Base-by-base conservation (phyloP, 2,888 invertebrate genomes). In the Tenodera sinensis region DNA sequence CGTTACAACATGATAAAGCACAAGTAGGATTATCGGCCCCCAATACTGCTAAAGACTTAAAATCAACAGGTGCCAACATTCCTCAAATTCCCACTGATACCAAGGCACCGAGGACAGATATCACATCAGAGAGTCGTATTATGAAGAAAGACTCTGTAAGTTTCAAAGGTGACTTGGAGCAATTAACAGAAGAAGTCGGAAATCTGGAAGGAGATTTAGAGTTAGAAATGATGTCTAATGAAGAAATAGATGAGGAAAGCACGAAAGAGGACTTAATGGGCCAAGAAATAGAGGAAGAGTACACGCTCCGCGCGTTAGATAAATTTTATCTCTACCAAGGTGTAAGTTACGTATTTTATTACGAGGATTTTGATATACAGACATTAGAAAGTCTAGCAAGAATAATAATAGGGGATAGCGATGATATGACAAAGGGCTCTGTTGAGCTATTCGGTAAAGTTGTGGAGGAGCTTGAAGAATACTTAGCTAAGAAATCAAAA, bases 331-430 rank as follows among this genome's bases (percentile, higher is more conserved):
- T 94, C 4, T 93, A 93, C 12, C 93, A 95, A 91, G 95, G 95
- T 14, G 93, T 95, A 84, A 95, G 95, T 91, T 95, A 95, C 90
- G 94, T 94, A 27, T 93, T 96, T 92, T 95, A 95, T 91, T 96
- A 95, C 91, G 94, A 94, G 91, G 91, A 92, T 0, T 94, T 96
- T 88, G 95, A 96, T 91, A 93, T 94, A 90, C 93, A 94, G 0
- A 94, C 95, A 3, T 91, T 96, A 82, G 94, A 94, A 83, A 93
- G 93, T 91, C 92, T 95, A 89, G 94, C 94, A 88, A 93, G 93
- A 92, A 93, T 94, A 89, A 92, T 94, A 47, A 93, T 94, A 85
- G 94, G 94, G 1, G 94, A 94, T 90, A 93, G 92, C 84, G 71
- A 92, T 2, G 90, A 93, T 89, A 93, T 93, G 3, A 82, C 93